Evolutionary conservation across 2,888 invertebrate species (phyloP), one percentile per base, ranked within the genome.

Genomic region (Ophraella communa): DNA sequence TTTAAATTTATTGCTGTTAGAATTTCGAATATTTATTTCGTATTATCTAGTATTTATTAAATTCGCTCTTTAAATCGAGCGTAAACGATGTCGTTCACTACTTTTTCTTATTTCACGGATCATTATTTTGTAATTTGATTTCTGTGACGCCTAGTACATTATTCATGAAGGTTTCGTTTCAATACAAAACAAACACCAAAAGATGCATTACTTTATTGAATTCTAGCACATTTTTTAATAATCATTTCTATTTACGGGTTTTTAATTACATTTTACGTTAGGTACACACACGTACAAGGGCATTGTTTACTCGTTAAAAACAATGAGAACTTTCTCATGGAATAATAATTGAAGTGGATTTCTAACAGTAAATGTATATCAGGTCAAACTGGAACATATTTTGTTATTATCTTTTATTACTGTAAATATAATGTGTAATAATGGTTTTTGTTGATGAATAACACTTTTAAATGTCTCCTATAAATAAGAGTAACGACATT

Each of bases 241-340:
- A n/a, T n/a, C n/a, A n/a, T n/a, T n/a, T n/a, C n/a, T n/a, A n/a
- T n/a, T 39, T 21, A 21, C 45, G 45, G 45, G 18, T 21, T 27
- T 24, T 17, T 57, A 63, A 63, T 63, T 57, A 45, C 20, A 14
- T 42, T 57, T 45, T 21, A 30, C 57, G 52, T 63, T 57, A 30
- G 10, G 30, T 30, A 57, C 20, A 67, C 17, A 65, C 57, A 69
- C 62, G n/a, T n/a, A 47, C 45, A 47, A 10, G 23, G 21, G 10
- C 20, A 47, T 47, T 64, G 64, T 67, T 69, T 44, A 63, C 60
- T 56, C 39, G 44, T 58, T 49, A 47, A 47, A 47, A 47, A 18
- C 60, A 62, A 53, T 69, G 66, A 61, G 68, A 69, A 62, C 54
- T 17, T 69, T 69, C 68, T 45, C 68, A 69, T 20, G 18, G n/a